Evolutionary conservation across 1,140 invertebrate species (phyloP).

Genomic region (Drosophila lacertosa): DNA sequence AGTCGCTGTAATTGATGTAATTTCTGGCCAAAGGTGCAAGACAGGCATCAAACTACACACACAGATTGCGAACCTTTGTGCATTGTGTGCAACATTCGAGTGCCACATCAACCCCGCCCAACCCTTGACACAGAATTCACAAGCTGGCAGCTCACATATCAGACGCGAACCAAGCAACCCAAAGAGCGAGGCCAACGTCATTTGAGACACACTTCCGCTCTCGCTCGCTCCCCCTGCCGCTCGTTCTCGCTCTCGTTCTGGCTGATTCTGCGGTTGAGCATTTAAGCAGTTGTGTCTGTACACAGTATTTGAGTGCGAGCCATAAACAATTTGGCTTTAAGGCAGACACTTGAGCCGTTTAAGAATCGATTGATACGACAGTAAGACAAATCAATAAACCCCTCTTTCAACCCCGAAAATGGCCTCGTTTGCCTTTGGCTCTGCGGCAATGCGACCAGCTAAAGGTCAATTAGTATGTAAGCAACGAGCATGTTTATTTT

Average conservation of each 20-base stretch:
- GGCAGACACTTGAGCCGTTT: constrained; percentile 26
- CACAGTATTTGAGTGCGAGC: constrained; percentile 11
- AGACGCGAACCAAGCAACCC: constrained; percentile 7
- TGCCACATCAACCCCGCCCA: not conserved
- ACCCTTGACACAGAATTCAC: constrained; percentile 24
- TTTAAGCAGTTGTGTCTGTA: not conserved
- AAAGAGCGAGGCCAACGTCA: constrained; percentile 8
- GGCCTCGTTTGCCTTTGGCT: constrained; percentile 13
- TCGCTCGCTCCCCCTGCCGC: not conserved
- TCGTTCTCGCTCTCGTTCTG: too few species aligned
- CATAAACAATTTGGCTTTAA: constrained; percentile 36
- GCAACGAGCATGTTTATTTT: constrained; percentile 48
- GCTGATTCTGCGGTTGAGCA: constrained; percentile 9
- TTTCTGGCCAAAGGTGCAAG: constrained; percentile 58
- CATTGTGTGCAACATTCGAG: constrained; percentile 38
- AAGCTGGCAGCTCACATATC: constrained; percentile 37
- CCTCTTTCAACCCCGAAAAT: not conserved
- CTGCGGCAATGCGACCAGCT: constrained; percentile 21
- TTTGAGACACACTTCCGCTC: constrained; percentile 15
- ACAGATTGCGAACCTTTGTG: constrained; percentile 27
- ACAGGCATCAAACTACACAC: constrained; percentile 66
- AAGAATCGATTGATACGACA: constrained; percentile 57
- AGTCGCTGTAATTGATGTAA: constrained; percentile 77
- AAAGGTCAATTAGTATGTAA: constrained; percentile 76
- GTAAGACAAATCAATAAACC: constrained; percentile 65